phyloP scores from a whole-genome alignment of 1,140 invertebrate species.

The Solenopsis fugax region DNA sequence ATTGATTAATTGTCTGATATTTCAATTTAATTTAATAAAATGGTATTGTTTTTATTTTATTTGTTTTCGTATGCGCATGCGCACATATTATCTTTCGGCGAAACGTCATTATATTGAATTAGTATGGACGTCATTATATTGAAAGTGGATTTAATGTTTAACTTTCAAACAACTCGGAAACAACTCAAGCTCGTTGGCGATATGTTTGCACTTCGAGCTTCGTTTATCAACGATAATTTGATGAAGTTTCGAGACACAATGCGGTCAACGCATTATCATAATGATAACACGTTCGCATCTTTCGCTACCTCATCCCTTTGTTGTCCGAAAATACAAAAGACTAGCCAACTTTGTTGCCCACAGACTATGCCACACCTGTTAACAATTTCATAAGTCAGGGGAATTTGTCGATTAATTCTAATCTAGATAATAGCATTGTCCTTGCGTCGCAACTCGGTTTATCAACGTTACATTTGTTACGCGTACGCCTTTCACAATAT shows the following conservation, averaged over 20 bases:
- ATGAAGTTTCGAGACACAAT: constrained; percentile 41
- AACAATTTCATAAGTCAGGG: constrained; percentile 46
- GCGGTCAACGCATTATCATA: constrained; percentile 41
- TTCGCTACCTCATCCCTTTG: neutral
- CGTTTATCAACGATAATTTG: constrained; percentile 40
- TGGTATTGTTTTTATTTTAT: neutral
- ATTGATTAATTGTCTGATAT: neutral
- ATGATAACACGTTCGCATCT: constrained; percentile 18
- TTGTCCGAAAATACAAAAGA: constrained; percentile 18
- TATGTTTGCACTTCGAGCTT: constrained; percentile 13
- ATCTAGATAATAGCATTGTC: constrained; percentile 57
- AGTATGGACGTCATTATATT: neutral
- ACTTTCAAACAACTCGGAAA: constrained; percentile 2
- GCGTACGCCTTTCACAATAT: constrained; percentile 11
- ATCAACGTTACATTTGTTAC: constrained; percentile 43
- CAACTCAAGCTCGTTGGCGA: neutral
- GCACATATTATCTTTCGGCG: neutral
- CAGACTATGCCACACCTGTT: neutral
- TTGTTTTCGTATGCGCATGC: neutral
- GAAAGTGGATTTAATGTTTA: constrained; percentile 30
- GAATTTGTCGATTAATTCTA: constrained; percentile 62
- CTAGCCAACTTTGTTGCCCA: neutral
- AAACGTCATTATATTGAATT: too few relatives aligned
- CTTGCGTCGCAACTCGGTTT: constrained; percentile 9
- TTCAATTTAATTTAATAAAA: too few relatives aligned